Evolutionary conservation across 1,140 invertebrate species (phyloP), one percentile per base, ranked within the genome.

Genomic region (Hylaeus volcanicus): DNA sequence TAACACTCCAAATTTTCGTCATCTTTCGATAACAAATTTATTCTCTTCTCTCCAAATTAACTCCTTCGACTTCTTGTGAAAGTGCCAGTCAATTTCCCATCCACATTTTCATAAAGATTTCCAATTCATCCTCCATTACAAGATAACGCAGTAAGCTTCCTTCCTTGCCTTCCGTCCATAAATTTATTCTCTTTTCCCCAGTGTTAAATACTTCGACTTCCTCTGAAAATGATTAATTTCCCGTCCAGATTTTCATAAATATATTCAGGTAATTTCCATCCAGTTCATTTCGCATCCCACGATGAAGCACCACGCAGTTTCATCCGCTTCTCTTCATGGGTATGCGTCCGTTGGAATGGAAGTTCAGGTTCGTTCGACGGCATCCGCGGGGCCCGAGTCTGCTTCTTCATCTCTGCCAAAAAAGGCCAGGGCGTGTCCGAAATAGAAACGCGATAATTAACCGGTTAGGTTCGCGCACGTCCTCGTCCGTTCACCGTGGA

Each of bases 361-460:
- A 75, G 48, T 64, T 51, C 74, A 64, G 45, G 60, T 64, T 41
- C 63, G 63, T 48, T 68, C 63, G 63, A 58, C 66, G 64, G 51
- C 64, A 68, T 76, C 53, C 14, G 39, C 39, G 11, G 53, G 65
- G 48, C 48, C 14, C 14, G 45, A 51, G 65, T 41, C 75, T 3
- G 56, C 68, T 63, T 79, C 69, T 73, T 79, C 53, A 41, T 63
- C 45, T 53, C 26, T 14, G 11, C 43, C 56, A 51, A 71, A 79
- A 79, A 79, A 63, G 69, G 82, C 75, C 73, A 83, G 78, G 86
- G 84, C 80, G 83, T 86, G 88, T 87, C 83, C 84, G 68, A 84
- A 88, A 86, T 86, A 88, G 87, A 88, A 88, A 81, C 84, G 81
- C 81, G 81, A 84, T 89, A 89, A 86, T 89, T 86, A 87, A 89